Percentiles rank a stretch among this genome's conserved stretches.
phyloP scores from a whole-genome alignment of 2,888 invertebrate genomes.

The Microchrysa polita region DNA sequence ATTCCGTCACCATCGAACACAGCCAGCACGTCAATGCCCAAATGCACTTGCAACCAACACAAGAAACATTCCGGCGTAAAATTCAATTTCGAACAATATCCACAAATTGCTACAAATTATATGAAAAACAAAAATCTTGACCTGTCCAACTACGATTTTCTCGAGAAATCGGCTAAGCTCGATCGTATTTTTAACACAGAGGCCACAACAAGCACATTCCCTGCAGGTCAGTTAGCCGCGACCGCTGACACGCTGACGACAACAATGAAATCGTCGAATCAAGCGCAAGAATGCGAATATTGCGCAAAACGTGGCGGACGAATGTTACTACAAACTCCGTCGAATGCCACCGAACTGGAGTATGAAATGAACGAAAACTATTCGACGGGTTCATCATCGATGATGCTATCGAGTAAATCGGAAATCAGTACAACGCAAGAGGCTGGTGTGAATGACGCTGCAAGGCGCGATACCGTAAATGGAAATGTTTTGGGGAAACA shows the following conservation, averaged over 20 bases:
- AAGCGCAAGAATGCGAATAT: slow-evolving; percentile 64
- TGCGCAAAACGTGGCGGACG: slow-evolving; percentile 69
- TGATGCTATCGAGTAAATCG: background rate
- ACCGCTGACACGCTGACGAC: slow-evolving; percentile 55
- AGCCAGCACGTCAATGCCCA: slow-evolving; percentile 52
- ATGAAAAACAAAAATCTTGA: slow-evolving; percentile 80
- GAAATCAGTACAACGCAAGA: background rate
- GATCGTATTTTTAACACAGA: slow-evolving; percentile 67
- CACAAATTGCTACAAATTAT: slow-evolving; percentile 78
- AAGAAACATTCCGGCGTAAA: slow-evolving; percentile 77
- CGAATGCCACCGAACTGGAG: slow-evolving; percentile 80
- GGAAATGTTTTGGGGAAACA: background rate
- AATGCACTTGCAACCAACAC: slow-evolving; percentile 62
- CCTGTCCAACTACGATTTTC: slow-evolving; percentile 69
- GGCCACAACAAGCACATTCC: slow-evolving; percentile 62
- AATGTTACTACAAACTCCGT: slow-evolving; percentile 76
- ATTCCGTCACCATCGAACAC: slow-evolving; percentile 12
- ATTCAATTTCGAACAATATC: slow-evolving; percentile 78
- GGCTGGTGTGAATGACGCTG: background rate
- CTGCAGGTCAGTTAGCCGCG: slow-evolving; percentile 1
- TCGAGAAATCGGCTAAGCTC: slow-evolving; percentile 68
- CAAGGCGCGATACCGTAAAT: background rate
- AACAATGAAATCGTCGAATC: slow-evolving; percentile 10
- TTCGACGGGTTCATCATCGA: slow-evolving; percentile 53
- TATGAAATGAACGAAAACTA: slow-evolving; percentile 65